A percentile compares a stretch with the other conserved stretches of the same genome.
These are phyloP conservation scores for Stratiomys singularior DNA, from an alignment of 2,888 invertebrate genomes.

Conservation along the genomic window DNA sequence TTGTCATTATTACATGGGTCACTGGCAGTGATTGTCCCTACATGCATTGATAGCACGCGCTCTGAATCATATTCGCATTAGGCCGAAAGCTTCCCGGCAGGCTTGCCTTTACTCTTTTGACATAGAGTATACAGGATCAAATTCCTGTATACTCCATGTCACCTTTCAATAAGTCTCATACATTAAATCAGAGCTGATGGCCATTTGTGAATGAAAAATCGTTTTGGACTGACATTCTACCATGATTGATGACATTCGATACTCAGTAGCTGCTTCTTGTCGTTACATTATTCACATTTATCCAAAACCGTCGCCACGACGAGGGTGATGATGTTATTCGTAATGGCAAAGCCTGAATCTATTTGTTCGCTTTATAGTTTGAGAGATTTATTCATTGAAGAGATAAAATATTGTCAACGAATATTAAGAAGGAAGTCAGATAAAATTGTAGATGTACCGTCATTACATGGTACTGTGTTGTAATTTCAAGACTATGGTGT, in stretches of 20 bases:
- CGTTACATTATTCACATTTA: constrained; percentile 48
- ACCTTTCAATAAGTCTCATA: constrained; percentile 50
- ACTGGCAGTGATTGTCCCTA: constrained; percentile 17
- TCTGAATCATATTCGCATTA: constrained; percentile 26
- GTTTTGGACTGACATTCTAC: constrained; percentile 49
- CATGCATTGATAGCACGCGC: constrained; percentile 12
- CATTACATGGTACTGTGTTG: too few relatives aligned
- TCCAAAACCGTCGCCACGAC: constrained; percentile 12
- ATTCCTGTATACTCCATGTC: constrained; percentile 43
- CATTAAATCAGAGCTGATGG: constrained; percentile 51
- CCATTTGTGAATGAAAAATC: constrained; percentile 52
- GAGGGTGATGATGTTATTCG: constrained; percentile 19
- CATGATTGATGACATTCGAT: constrained; percentile 50
- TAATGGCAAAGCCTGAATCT: constrained; percentile 24
- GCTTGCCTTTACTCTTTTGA: constrained; percentile 2
- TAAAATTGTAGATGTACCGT: too few relatives aligned
- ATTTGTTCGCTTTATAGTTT: constrained; percentile 32
- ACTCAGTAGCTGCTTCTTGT: constrained; percentile 40
- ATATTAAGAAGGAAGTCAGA: not conserved
- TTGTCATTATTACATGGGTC: constrained; percentile 46
- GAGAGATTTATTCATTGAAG: constrained; percentile 37
- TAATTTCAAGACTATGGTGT: too few relatives aligned
- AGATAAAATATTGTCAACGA: constrained; percentile 34
- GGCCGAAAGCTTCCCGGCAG: not conserved
- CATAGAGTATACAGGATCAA: constrained; percentile 29